These are phyloP conservation scores for Bruchidius siliquastri DNA, from an alignment of 2,888 invertebrate species.

Conservation along the genomic window DNA sequence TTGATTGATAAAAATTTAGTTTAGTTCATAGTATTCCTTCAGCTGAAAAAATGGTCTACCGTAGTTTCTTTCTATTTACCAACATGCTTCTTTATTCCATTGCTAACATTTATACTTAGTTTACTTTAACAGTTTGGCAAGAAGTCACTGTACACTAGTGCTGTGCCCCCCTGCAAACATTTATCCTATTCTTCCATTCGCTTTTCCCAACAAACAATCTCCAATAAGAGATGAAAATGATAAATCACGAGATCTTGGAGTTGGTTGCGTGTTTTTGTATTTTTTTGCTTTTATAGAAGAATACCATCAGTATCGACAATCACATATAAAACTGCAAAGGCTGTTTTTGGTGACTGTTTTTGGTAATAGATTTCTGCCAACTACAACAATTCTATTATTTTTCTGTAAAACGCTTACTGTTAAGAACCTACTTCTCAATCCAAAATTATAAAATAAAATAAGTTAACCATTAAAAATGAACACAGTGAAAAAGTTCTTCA, in stretches of 20 bases:
- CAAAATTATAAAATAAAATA: constrained; percentile 20
- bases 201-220: background rate
- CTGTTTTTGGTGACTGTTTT: background rate
- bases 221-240: background rate
- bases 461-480: constrained; percentile 29
- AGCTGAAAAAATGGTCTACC: too few relatives aligned
- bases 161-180: background rate
- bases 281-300: background rate
- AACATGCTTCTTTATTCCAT: background rate
- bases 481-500: constrained; percentile 25
- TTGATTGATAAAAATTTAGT: too few relatives aligned
- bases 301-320: background rate
- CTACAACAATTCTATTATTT: background rate
- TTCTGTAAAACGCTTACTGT: background rate
- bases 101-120: background rate
- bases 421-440: too few relatives aligned
- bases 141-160: background rate
- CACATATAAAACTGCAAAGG: background rate
- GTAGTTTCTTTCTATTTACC: background rate
- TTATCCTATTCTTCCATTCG: background rate
- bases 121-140: background rate
- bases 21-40: too few relatives aligned
- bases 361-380: background rate
- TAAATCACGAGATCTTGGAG: background rate
- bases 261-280: background rate